Conservation (phyloP, 2,797 vertebrate species). For the Todus mexicanus region DNA sequence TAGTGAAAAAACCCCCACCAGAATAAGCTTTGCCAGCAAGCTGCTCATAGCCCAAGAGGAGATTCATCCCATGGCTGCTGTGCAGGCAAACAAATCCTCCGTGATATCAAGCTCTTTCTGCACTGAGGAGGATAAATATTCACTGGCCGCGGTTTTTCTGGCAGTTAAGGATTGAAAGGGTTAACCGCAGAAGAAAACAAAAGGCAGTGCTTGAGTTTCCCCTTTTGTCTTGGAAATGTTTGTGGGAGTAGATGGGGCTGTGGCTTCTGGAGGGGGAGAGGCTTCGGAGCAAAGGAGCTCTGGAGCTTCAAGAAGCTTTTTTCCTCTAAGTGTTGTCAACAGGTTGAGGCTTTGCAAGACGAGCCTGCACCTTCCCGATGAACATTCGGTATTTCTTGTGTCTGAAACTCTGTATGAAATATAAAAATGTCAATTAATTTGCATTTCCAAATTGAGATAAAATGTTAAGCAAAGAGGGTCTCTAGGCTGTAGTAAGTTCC, state of each 20-base stretch:
- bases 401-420: neutral
- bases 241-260: neutral
- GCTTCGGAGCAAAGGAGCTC: neutral
- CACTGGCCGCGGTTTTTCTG: neutral
- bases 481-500: neutral
- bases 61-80: neutral
- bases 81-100: neutral
- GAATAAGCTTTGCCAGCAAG: neutral
- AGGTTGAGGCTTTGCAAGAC: neutral
- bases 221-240: neutral
- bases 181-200: neutral
- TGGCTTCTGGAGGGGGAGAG: neutral
- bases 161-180: neutral
- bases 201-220: neutral
- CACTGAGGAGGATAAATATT: neutral
- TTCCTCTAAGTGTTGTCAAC: neutral
- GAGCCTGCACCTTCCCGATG: neutral
- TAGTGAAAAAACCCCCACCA: neutral
- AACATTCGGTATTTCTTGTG: neutral
- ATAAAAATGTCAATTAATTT: neutral
- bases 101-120: neutral
- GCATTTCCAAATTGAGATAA: neutral
- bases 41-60: neutral
- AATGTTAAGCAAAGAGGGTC: neutral
- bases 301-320: neutral